phyloP scores from a whole-genome alignment of 2,888 invertebrate genomes.

The Harpagoxenus sublaevis region DNA sequence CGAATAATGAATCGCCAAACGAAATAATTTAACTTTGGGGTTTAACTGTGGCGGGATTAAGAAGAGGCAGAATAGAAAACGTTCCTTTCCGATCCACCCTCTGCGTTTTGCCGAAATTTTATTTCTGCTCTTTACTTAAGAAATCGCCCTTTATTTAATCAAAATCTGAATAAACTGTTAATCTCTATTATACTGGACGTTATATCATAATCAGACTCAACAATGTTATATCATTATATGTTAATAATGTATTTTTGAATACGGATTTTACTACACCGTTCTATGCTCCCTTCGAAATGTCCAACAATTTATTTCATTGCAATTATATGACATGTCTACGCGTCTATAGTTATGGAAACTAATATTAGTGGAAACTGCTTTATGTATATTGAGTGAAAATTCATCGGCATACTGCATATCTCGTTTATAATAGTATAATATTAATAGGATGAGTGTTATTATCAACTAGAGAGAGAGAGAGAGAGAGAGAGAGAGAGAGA shows the following conservation, averaged over 20 bases:
- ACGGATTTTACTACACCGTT: not conserved
- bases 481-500: not conserved
- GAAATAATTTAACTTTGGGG: conserved; percentile 31
- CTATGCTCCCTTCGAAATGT: not conserved
- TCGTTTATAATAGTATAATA: conserved; percentile 31
- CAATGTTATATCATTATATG: not conserved
- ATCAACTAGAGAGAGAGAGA: conserved; percentile 4
- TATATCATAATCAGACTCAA: not conserved
- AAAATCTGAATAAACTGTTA: not conserved
- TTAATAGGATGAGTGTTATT: conserved; percentile 42
- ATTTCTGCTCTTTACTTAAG: not conserved
- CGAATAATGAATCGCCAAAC: conserved; percentile 50
- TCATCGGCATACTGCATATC: not conserved
- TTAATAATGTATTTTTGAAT: conserved; percentile 16
- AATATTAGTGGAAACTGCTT: conserved; percentile 17
- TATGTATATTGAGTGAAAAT: conserved; percentile 38
- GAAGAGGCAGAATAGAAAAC: not conserved
- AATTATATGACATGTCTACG: conserved; percentile 20
- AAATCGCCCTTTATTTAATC: not conserved
- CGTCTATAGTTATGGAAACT: conserved; percentile 23
- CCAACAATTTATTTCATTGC: conserved; percentile 2
- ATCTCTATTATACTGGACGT: not conserved
- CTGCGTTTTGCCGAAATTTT: not conserved
- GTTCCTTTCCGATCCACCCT: not conserved
- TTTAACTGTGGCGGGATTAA: conserved; percentile 5